Evolutionary conservation across 2,113 vertebrate species (phyloP), one percentile per base, ranked within the genome.

Genomic region (Phrynosoma blainvillii): DNA sequence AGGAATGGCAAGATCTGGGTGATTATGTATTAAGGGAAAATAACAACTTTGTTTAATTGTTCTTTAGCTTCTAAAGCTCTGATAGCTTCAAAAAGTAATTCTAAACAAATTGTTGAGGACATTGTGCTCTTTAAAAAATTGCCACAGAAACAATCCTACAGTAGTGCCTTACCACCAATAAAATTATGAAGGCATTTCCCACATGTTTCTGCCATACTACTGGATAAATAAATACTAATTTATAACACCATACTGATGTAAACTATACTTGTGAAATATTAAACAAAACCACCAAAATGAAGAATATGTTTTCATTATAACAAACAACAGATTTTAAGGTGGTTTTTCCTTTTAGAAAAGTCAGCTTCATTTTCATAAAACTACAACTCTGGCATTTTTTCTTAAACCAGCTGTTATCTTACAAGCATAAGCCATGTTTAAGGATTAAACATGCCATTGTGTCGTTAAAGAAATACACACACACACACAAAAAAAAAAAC

Each of bases 111-210:
- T 56, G n/a, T 68, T 40, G 11, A 27, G 27, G 30, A 71, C 0
- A 0, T 56, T 0, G 70, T n/a, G 79, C 6, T 32, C 1, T 78
- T 68, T 0, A 0, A 68, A 77, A 36, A 20, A 0, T 79, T 27
- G 84, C 62, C 66, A 86, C 40, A 65, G 47, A 52, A 13, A 16
- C 47, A n/a, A 30, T 68, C 21, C 36, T 25, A 27, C 36, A 14
- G 40, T 78, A 3, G 11, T 20, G 18, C 23, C n/a, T 40, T 75
- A 91, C 10, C 0, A 1, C 1, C 59, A 75, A 11, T 52, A 56
- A 73, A 36, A 68, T 2, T 79, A n/a, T 70, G 59, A 47, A 4
- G 52, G 18, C 18, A 62, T 65, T 20, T n/a, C 36, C 42, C 36
- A 75, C 54, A 62, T n/a, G 18, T 47, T 40, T 75, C 13, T 65